Evolutionary conservation across 2,797 vertebrate genomes (phyloP), one percentile per base, ranked within the genome.

Genomic region (Neoniphon sammara): DNA sequence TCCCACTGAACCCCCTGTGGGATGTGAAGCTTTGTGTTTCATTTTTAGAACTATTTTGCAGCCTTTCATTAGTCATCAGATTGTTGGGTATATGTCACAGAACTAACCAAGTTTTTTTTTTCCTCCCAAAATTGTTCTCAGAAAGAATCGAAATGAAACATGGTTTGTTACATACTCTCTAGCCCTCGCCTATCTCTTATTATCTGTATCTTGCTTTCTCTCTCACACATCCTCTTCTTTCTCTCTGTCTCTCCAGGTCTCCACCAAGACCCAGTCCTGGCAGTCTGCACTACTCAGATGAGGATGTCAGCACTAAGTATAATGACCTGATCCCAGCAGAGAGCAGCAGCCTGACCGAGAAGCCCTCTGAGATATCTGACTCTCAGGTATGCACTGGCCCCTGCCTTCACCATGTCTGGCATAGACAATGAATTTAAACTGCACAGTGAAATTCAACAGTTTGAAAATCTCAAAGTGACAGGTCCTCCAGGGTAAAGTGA

Each of bases 311-410:
- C 88, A 90, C 93, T 39, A 98, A 99, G 76, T 98, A 99, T 88
- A 98, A 98, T 0, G 97, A 98, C 91, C 94, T 99, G 86, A 97
- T 98, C 88, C 97, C 96, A 0, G 96, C 97, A 0, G 97, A 99
- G 92, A 99, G 96, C 94, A 96, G 97, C 94, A 99, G 98, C 84
- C 94, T 99, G 81, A 99, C 97, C 0, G 98, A 99, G 92, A 99
- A 99, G 81, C 97, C 97, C 73, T 98, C 98, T 0, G 98, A 99
- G 90, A 93, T 99, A 84, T 99, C 97, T 0, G 97, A 99, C 90
- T 99, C 97, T 12, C 97, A 99, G 97, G 98, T 98, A 86, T 81
- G 64, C 62, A 2, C 25, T 62, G 56, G 69, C 73, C 73, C 42
- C 7, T n/a, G 25, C 63, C 70, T 11, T 8, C 36, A 56, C 25